phyloP scores from a whole-genome alignment of 2,113 vertebrate genomes.

The Ardeotis arabs region DNA sequence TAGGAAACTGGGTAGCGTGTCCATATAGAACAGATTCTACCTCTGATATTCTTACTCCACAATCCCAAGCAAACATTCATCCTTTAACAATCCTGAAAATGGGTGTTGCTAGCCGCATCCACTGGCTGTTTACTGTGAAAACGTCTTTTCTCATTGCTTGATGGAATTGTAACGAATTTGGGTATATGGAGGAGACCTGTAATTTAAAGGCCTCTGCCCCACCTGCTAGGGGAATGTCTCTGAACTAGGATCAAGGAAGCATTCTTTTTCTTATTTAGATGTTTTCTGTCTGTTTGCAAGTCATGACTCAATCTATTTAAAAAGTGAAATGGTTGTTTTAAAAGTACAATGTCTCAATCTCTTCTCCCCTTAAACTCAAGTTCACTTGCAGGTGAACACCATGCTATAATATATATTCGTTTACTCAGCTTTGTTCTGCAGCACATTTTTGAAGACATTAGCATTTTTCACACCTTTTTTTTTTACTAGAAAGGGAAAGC shows the following conservation, averaged over 20 bases:
- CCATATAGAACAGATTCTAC: background rate
- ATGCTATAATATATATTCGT: background rate
- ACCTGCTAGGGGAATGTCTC: slow-evolving; percentile 65
- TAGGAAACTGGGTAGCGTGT: background rate
- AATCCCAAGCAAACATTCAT: background rate
- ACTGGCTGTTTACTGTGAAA: background rate
- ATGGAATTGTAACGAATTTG: background rate
- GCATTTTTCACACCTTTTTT: slow-evolving; percentile 55
- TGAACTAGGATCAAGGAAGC: slow-evolving; percentile 67
- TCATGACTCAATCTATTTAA: background rate
- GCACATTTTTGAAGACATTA: slow-evolving; percentile 24
- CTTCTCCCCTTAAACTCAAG: background rate
- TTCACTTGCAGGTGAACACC: slow-evolving; percentile 24
- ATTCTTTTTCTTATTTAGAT: slow-evolving; percentile 55
- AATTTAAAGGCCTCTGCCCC: slow-evolving; percentile 56
- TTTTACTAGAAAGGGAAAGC: slow-evolving; percentile 66
- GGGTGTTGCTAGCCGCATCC: background rate
- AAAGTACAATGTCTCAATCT: background rate
- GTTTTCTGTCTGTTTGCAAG: slow-evolving; percentile 45
- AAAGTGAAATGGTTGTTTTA: background rate
- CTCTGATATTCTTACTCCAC: background rate
- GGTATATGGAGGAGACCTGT: background rate
- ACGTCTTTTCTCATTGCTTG: background rate
- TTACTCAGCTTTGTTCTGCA: background rate
- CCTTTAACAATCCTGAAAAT: fast-evolving